Evolutionary conservation across 2,113 vertebrate genomes (phyloP).

Genomic region (Panurus biarmicus): DNA sequence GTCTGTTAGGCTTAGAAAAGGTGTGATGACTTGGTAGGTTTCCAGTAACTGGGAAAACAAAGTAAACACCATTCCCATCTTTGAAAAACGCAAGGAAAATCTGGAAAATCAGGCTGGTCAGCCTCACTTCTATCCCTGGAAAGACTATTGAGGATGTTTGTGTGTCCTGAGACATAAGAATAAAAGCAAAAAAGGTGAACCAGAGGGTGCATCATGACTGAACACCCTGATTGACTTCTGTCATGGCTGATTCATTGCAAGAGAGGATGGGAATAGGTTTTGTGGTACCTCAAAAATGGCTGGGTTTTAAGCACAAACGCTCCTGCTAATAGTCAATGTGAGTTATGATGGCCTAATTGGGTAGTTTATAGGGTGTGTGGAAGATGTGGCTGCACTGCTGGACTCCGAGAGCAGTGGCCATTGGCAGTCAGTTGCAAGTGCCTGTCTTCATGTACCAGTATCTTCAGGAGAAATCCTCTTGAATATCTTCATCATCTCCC

Average conservation of each 20-base stretch:
- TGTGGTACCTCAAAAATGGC: background rate
- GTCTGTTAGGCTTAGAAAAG: background rate
- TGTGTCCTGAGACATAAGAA: background rate
- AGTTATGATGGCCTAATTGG: background rate
- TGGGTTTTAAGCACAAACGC: background rate
- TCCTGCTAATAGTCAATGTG: background rate
- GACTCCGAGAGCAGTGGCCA: accelerated
- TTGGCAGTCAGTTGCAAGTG: background rate
- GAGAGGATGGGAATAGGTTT: background rate
- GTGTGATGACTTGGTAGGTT: background rate
- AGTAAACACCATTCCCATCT: background rate
- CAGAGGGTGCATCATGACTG: background rate
- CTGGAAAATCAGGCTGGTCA: background rate
- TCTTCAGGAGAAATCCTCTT: background rate
- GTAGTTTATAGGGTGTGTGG: background rate
- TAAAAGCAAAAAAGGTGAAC: background rate
- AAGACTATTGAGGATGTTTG: background rate
- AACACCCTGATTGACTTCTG: background rate
- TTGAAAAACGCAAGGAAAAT: background rate
- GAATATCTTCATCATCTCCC: background rate
- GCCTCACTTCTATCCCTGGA: background rate
- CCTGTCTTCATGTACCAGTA: background rate
- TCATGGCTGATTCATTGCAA: background rate
- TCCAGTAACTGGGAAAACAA: background rate
- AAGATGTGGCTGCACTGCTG: background rate